Conservation (phyloP, 92 coral and sea anemone genomes). For the Galaxea fascicularis region DNA sequence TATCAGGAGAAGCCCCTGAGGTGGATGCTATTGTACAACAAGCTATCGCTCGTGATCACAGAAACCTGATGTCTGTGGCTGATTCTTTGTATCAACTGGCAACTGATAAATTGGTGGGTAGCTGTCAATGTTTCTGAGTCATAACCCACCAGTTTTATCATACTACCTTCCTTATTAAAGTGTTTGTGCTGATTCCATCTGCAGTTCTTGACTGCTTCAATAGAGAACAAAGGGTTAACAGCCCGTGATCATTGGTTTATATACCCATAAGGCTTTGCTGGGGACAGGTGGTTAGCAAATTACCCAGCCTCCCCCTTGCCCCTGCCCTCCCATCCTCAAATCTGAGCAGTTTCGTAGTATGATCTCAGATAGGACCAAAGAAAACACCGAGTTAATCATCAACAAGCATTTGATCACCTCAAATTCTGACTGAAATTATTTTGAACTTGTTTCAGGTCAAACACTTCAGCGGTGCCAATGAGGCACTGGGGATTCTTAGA, state of each 20-base stretch:
- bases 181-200: no score
- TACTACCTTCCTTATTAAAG: no score
- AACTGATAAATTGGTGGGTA: slow-evolving; percentile 24
- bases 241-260: no score
- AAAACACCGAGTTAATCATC: not conserved
- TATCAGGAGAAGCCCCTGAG: slow-evolving; percentile 85
- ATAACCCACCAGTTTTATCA: no score
- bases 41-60: slow-evolving; percentile 19
- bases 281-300: no score
- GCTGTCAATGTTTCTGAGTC: not conserved
- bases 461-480: slow-evolving; percentile 16
- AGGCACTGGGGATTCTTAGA: slow-evolving; percentile 63
- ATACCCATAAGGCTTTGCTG: no score
- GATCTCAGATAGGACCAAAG: no score
- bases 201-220: no score
- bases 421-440: not conserved
- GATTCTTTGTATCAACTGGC: slow-evolving; percentile 39
- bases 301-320: no score
- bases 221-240: no score
- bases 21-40: slow-evolving; percentile 59
- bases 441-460: slow-evolving; percentile 18
- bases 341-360: no score
- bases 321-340: no score
- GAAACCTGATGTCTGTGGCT: slow-evolving; percentile 18
- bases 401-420: not conserved